Conservation (phyloP, 2,797 vertebrate genomes). For the Macropodus opercularis region DNA sequence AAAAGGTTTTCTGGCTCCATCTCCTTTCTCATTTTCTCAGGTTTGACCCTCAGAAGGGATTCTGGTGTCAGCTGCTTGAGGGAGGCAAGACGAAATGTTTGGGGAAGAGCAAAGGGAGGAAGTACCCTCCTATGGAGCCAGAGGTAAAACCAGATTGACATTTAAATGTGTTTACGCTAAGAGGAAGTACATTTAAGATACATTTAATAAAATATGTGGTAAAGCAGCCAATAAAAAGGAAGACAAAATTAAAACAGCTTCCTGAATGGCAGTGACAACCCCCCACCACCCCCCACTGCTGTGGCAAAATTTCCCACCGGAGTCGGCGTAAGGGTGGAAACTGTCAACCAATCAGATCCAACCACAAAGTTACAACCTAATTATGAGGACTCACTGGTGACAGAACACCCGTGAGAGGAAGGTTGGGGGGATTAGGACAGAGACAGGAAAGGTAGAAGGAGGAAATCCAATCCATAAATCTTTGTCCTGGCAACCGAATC, state of each 20-base stretch:
- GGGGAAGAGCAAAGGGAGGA: constrained; percentile 95
- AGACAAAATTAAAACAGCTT: constrained; percentile 12
- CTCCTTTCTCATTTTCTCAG: constrained; percentile 79
- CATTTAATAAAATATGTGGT: constrained; percentile 22
- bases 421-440: constrained; percentile 25
- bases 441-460: constrained; percentile 23
- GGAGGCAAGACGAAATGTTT: constrained; percentile 96
- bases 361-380: constrained; percentile 65
- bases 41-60: constrained; percentile 97
- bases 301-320: constrained; percentile 61
- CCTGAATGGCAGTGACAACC: constrained; percentile 48
- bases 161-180: constrained; percentile 10
- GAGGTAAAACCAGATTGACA: constrained; percentile 86
- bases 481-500: constrained; percentile 55
- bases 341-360: constrained; percentile 65
- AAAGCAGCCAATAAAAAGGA: constrained; percentile 2
- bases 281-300: constrained; percentile 26
- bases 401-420: constrained; percentile 44
- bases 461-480: constrained; percentile 64
- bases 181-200: background rate
- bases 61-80: constrained; percentile 96
- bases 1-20: no score
- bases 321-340: constrained; percentile 40
- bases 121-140: constrained; percentile 93
- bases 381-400: constrained; percentile 68